Base-by-base conservation (phyloP, 2,113 vertebrate species). In the Neogobius melanostomus region DNA sequence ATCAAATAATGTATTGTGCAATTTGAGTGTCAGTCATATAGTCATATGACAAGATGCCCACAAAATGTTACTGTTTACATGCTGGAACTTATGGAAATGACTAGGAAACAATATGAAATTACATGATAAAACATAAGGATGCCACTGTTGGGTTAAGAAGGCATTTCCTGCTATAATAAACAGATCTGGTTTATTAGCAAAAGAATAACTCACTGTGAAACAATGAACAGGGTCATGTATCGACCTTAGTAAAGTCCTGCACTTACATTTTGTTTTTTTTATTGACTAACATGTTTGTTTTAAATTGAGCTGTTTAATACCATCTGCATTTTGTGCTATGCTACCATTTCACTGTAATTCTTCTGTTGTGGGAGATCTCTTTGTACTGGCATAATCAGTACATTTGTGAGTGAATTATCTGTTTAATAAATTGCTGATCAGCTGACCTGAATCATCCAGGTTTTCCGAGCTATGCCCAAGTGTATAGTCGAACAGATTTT, bases 401-500 rank as follows among this genome's bases (percentile, higher is more conserved):
- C 28, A 36, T 36, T 36, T 36, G 28, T 36, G 28, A 36, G 28
- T 36, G 28, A 36, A 36, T 36, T 36, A 36, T 36, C 28, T 36
- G 28, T 36, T 4, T 36, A 36, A 36, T 36, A 36, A 36, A 50
- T 50, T 11, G 12, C 12, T 50, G 6, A 50, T 7, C 51, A 17
- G 81, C 56, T 15, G 75, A 91, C 90, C 87, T 81, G 89, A 82
- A 91, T 93, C 94, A 66, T 97, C 96, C 67, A 96, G 89, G 87
- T 93, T 95, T 81, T 98, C 96, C 89, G 93, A 85, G 63, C 94
- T 96, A 87, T 95, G 95, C 71, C 93, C 95, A 3, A 96, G 93
- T 28, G 94, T 94, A 89, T 96, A 96, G 48, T 97, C 95, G 80
- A 98, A 92, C 64, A 96, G 85, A 45, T 95, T 94, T 95, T 95